Percentiles rank a stretch among this genome's conserved stretches.
Evolutionary conservation across 1,140 invertebrate genomes (phyloP).

Genomic region (Bathynomus jamesi): DNA sequence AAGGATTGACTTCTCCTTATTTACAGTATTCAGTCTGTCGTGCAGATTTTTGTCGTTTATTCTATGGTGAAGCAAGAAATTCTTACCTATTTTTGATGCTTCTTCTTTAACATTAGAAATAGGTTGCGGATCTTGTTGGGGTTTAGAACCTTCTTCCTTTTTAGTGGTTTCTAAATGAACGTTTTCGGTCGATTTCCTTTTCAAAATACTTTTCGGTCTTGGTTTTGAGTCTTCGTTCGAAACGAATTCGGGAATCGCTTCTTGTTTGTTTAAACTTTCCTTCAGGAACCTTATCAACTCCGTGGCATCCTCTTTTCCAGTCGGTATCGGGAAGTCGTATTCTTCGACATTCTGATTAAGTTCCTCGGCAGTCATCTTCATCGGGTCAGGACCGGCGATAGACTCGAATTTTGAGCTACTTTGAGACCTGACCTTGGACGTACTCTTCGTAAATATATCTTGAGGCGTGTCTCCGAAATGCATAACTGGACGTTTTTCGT

Average conservation of each 20-base stretch:
- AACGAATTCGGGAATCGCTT: slow-evolving; percentile 32
- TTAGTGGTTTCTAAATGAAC: slow-evolving; percentile 23
- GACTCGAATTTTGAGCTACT: slow-evolving; percentile 35
- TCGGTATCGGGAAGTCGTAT: slow-evolving; percentile 35
- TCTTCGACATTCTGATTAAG: slow-evolving; percentile 37
- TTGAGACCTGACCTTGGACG: background rate
- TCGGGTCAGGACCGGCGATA: slow-evolving; percentile 32
- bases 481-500: slow-evolving; percentile 16
- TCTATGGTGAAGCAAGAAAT: background rate
- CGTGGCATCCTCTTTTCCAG: slow-evolving; percentile 30
- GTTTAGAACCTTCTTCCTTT: slow-evolving; percentile 21
- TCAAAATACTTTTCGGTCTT: slow-evolving; percentile 34
- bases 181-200: slow-evolving; percentile 32
- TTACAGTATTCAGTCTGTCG: background rate
- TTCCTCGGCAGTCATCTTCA: slow-evolving; percentile 34
- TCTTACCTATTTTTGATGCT: background rate
- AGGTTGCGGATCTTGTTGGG: background rate
- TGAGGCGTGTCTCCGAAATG: slow-evolving; percentile 32
- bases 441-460: slow-evolving; percentile 20
- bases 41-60: background rate
- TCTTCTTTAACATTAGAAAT: background rate
- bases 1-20: background rate
- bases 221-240: slow-evolving; percentile 14
- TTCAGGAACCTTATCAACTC: slow-evolving; percentile 32
- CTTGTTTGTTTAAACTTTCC: slow-evolving; percentile 25